A percentile compares a stretch with the other conserved stretches of the same genome.
These are phyloP conservation scores for Heterochromis multidens DNA, from an alignment of 2,113 vertebrate genomes.

Conservation along the genomic window DNA sequence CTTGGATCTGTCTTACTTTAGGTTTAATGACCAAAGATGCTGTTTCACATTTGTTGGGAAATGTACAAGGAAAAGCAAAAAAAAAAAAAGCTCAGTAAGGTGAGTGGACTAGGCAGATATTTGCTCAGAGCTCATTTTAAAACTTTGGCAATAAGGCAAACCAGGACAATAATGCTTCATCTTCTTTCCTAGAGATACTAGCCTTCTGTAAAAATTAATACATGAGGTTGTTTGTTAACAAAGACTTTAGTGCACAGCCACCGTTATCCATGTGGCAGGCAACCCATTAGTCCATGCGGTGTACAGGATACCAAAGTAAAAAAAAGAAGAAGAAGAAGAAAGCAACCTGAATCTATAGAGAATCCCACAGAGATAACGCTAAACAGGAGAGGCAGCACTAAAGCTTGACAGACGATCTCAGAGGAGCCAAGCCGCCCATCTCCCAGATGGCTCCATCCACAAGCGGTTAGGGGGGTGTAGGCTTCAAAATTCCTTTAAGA, in stretches of 20 bases:
- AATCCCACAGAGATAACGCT: slow-evolving; percentile 42
- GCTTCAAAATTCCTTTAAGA: slow-evolving; percentile 20
- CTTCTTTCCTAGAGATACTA: not conserved
- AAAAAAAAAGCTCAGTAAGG: not conserved
- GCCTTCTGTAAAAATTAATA: not conserved
- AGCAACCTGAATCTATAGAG: slow-evolving; percentile 37
- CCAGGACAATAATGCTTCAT: not conserved
- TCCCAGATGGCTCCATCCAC: slow-evolving; percentile 62
- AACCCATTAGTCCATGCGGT: slow-evolving; percentile 32
- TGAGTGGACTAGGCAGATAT: not conserved
- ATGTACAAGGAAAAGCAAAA: not conserved
- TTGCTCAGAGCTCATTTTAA: not conserved
- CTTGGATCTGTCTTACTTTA: not conserved
- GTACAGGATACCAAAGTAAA: not conserved
- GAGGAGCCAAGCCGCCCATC: slow-evolving; percentile 57
- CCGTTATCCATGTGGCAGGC: not conserved
- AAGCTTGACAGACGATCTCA: slow-evolving; percentile 42
- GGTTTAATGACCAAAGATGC: not conserved
- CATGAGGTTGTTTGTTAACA: not conserved
- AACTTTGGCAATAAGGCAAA: not conserved
- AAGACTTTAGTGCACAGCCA: slow-evolving; percentile 28
- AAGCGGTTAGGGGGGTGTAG: slow-evolving; percentile 22
- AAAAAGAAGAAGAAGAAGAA: not conserved
- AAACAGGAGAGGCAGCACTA: slow-evolving; percentile 28
- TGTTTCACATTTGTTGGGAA: not conserved